A percentile compares a stretch with the other conserved stretches of the same genome.
Conservation (phyloP, 2,113 vertebrate genomes). For the Mustela nigripes region DNA sequence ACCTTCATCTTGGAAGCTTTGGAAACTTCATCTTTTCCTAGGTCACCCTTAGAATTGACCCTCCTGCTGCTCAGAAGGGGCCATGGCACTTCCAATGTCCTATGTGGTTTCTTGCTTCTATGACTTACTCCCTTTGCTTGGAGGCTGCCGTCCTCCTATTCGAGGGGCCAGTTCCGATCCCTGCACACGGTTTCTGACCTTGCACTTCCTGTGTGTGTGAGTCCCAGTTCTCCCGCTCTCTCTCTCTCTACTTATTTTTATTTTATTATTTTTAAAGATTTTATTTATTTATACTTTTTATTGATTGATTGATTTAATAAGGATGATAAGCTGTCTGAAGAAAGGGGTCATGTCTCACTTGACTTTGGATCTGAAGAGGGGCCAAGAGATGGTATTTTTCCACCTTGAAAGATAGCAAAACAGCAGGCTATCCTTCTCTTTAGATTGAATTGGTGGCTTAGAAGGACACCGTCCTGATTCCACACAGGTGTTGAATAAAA, state of each 20-base stretch:
- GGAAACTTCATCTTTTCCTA: not conserved
- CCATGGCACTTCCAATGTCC: not conserved
- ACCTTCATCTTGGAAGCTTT: not conserved
- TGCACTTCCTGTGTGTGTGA: not conserved
- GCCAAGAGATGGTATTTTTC: not conserved
- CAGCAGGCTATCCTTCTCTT: not conserved
- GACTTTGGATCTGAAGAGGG: not conserved
- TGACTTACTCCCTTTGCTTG: not conserved
- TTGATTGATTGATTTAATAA: not conserved
- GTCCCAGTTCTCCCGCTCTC: not conserved
- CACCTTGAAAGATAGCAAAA: not conserved
- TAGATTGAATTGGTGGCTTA: not conserved
- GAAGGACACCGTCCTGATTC: not conserved
- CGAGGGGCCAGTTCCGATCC: accelerated
- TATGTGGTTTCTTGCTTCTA: not conserved
- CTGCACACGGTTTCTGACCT: not conserved
- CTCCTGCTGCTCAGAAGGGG: not conserved
- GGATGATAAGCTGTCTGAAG: not conserved
- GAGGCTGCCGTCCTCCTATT: not conserved
- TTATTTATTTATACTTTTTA: too few species aligned
- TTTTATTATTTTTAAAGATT: not conserved
- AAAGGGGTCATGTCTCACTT: not conserved
- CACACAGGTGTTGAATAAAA: not conserved
- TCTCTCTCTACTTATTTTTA: not conserved
- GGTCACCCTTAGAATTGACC: not conserved